Base-by-base conservation (phyloP, 2,888 invertebrate genomes). In the Drosophila nigritarsus region DNA sequence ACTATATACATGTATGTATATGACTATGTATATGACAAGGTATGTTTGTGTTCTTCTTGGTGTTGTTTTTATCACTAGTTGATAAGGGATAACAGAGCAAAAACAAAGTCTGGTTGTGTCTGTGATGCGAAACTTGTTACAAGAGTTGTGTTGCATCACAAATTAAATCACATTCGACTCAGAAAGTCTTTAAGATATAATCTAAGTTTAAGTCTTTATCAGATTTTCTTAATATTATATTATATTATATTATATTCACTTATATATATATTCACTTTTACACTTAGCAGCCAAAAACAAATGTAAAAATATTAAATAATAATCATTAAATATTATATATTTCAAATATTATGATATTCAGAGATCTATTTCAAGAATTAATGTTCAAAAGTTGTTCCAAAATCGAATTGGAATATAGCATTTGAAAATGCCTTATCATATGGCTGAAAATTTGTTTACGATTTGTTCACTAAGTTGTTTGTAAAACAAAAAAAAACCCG, bases 11-110 rank as follows among this genome's bases (percentile, higher is more conserved):
- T n/a, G 8, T 40, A 51, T 53, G 9, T 30, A 49, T 49, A 18
- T n/a, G 30, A 50, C 27, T n/a, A n/a, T n/a, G n/a, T n/a, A n/a
- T n/a, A n/a, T 53, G 38, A 5, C 59, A 70, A 64, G 49, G 61
- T 30, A 50, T n/a, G n/a, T n/a, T n/a, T n/a, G n/a, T n/a, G n/a
- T n/a, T n/a, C n/a, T 54, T 30, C 3, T 32, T 32, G 49, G 5
- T 38, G 36, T 45, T 42, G 38, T 2, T 24, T 18, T 18, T 18
- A 38, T 38, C 30, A 30, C 30, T 20, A 6, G 20, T 9, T 42
- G 65, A 65, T 58, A 50, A 45, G 13, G 24, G 29, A 27, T 38
- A 8, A 38, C 18, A 38, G 18, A 38, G 18, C 38, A 38, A 38
- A 8, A 18, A 18, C 38, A 38, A 38, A 18, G 18, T 18, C 51